A percentile compares a stretch with the other conserved stretches of the same genome.
phyloP scores from a whole-genome alignment of 2,113 vertebrate species.

The Electrona antarctica region DNA sequence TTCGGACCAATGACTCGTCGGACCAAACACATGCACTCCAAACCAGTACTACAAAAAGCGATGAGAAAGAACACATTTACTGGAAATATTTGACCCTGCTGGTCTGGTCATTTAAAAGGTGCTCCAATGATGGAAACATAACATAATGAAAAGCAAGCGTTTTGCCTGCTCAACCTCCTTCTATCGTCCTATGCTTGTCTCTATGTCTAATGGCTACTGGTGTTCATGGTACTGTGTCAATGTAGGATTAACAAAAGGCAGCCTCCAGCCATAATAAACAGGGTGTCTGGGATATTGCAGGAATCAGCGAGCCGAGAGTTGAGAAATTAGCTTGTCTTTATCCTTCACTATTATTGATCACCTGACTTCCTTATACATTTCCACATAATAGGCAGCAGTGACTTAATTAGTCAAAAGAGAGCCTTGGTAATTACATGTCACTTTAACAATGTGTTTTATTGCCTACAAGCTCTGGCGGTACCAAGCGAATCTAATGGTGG shows the following conservation, averaged over 20 bases:
- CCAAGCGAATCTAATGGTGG: conserved; percentile 48
- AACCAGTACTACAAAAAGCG: too few relatives aligned
- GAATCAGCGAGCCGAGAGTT: conserved; percentile 53
- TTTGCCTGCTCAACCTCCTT: too few relatives aligned
- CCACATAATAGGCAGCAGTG: conserved; percentile 68
- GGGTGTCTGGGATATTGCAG: conserved; percentile 31
- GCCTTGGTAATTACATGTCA: conserved; percentile 74
- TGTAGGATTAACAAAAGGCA: background rate
- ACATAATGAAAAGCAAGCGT: too few relatives aligned
- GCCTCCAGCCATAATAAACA: conserved; percentile 37
- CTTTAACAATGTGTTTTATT: conserved; percentile 76
- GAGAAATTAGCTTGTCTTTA: conserved; percentile 67
- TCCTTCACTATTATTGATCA: conserved; percentile 75
- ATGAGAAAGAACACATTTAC: too few relatives aligned
- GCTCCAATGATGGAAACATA: too few relatives aligned
- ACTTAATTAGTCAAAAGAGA: conserved; percentile 78
- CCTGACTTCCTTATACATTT: conserved; percentile 73
- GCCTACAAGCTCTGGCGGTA: conserved; percentile 59
- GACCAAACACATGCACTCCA: too few relatives aligned
- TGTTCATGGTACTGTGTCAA: conserved; percentile 23
- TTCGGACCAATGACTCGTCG: too few relatives aligned
- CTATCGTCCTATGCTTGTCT: too few relatives aligned
- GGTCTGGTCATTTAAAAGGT: too few relatives aligned
- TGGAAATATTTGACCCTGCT: too few relatives aligned
- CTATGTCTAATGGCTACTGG: too few relatives aligned